Evolutionary conservation across 2,797 vertebrate species (phyloP), one percentile per base, ranked within the genome.

Genomic region (Trachurus trachurus): DNA sequence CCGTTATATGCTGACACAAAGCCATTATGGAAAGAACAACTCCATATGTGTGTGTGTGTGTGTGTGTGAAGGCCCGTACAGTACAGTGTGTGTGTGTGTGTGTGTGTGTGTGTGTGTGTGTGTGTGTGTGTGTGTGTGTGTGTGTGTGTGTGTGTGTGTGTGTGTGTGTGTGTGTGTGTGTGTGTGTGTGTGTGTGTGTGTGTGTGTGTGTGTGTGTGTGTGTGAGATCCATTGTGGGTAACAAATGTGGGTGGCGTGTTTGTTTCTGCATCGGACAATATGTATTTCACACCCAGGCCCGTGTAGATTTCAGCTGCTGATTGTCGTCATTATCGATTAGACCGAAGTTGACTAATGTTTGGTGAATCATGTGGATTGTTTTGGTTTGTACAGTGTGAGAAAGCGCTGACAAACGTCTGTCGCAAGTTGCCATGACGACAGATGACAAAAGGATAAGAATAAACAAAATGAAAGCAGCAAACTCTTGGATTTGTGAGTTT

Each of bases 1-100:
- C 91, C 72, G 86, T 94, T 93, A 94, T 90, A 78, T 52, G 62
- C 85, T 93, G 93, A 93, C 94, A 93, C 88, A 86, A 89, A 91
- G 88, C 92, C 90, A 94, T 95, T 94, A 93, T 86, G 89, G 88
- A 91, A 91, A 89, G 74, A 92, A 90, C 88, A 89, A 87, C 77
- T 85, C 71, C 31, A 71, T 85, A 59, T 86, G 79, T 80, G 75
- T 69, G 59, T 70, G 40, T 60, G 16, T 85, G 57, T 86, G 79
- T 80, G 75, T 69, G 59, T 70, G 40, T 60, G 16, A 6, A 42
- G 44, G 13, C 67, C 63, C 3, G 0, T 77, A 71, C 42, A 75
- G 60, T 78, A 77, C 31, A 60, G 52, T 61, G 49, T 44, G 16
- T 5, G 15, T 45, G 44, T 17, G 65, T 84, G 66, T 83, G 53